Conservation (phyloP, 2,113 vertebrate species). For the Microcebus lehilahytsara region DNA sequence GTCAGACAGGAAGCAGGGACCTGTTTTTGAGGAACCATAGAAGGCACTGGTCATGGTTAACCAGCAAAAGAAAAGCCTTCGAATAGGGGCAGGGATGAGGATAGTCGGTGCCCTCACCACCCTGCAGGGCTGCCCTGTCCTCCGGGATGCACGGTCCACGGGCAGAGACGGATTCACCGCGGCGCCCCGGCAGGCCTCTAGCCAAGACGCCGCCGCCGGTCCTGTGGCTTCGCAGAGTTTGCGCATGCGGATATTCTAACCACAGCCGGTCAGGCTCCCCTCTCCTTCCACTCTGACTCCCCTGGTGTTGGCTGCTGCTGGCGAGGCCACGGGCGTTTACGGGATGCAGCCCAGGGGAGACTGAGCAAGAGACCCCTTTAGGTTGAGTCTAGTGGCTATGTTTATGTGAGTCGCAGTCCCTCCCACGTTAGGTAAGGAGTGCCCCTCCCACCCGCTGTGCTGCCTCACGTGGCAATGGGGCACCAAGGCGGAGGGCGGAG, state of each 20-base stretch:
- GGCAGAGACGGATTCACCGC: neutral
- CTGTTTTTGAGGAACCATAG: neutral
- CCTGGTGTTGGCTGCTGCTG: neutral
- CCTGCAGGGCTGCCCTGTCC: neutral
- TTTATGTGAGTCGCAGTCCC: neutral
- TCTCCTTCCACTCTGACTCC: neutral
- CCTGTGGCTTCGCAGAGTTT: neutral
- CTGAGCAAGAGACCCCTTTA: neutral
- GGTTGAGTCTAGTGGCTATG: neutral
- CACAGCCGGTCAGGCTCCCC: neutral
- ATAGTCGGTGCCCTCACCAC: neutral
- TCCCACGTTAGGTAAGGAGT: neutral
- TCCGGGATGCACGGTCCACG: too few species aligned
- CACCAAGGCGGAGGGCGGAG: neutral
- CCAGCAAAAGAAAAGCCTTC: neutral
- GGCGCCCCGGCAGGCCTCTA: neutral
- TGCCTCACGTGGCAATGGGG: neutral
- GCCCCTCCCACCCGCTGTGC: neutral
- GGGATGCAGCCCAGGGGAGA: neutral
- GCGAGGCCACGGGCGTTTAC: neutral
- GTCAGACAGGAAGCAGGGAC: neutral
- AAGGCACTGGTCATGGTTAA: neutral
- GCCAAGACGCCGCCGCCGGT: neutral
- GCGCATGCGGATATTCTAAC: neutral
- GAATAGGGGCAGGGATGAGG: neutral